A percentile compares a stretch with the other conserved stretches of the same genome.
Conservation (phyloP, 2,888 invertebrate species). For the Euplagia quadripunctaria region DNA sequence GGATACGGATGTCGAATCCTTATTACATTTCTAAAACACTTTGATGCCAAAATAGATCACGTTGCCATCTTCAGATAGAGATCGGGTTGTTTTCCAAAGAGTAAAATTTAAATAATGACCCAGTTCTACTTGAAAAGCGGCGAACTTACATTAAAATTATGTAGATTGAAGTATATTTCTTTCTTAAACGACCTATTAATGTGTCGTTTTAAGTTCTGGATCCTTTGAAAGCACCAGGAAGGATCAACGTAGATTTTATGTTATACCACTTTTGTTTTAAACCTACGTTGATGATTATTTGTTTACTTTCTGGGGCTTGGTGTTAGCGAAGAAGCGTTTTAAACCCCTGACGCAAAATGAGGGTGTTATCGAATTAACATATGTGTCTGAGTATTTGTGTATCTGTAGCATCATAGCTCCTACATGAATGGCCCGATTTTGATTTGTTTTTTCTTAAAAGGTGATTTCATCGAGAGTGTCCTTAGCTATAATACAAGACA, state of each 20-base stretch:
- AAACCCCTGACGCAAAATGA: too few relatives aligned
- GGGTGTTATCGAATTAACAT: too few relatives aligned
- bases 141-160: slow-evolving; percentile 55
- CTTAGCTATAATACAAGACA: too few relatives aligned
- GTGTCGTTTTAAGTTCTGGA: slow-evolving; percentile 37
- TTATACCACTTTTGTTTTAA: slow-evolving; percentile 14
- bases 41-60: slow-evolving; percentile 50
- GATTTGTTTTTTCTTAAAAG: too few relatives aligned
- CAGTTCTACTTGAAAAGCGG: slow-evolving; percentile 42
- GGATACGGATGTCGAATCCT: slow-evolving; percentile 38
- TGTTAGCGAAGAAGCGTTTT: too few relatives aligned
- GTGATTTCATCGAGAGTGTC: too few relatives aligned
- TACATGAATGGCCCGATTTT: too few relatives aligned
- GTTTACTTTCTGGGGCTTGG: neutral
- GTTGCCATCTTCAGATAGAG: slow-evolving; percentile 39
- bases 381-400: too few relatives aligned
- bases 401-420: too few relatives aligned
- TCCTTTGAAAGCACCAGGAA: slow-evolving; percentile 17
- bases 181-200: slow-evolving; percentile 54
- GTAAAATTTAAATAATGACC: slow-evolving; percentile 52
- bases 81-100: slow-evolving; percentile 51
- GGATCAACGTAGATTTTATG: slow-evolving; percentile 33
- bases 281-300: slow-evolving; percentile 7
- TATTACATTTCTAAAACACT: slow-evolving; percentile 41
- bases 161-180: slow-evolving; percentile 55